A percentile compares a stretch with the other conserved stretches of the same genome.
phyloP scores from a whole-genome alignment of 2,797 vertebrate genomes.

The Onychomys leucogaster region DNA sequence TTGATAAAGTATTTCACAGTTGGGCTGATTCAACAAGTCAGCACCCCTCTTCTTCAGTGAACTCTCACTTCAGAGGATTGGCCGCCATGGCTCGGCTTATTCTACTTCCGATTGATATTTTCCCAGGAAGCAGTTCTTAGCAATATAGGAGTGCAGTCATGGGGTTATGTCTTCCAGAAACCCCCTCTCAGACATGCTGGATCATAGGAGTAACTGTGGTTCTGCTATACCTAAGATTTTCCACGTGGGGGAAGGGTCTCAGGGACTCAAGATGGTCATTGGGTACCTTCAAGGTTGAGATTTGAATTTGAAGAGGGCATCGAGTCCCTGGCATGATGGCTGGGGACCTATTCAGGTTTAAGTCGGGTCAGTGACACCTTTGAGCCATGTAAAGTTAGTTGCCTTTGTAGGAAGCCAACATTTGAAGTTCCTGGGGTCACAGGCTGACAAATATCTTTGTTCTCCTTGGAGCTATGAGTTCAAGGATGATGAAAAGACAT shows the following conservation, averaged over 20 bases:
- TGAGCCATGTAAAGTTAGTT: neutral
- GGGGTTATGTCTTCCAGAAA: neutral
- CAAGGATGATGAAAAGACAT: neutral
- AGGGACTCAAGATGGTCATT: neutral
- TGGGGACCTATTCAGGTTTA: neutral
- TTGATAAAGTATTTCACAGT: neutral
- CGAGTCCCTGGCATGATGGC: neutral
- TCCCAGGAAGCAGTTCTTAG: neutral
- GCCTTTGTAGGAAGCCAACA: neutral
- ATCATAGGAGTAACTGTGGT: neutral
- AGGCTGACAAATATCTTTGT: neutral
- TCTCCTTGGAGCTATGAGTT: neutral
- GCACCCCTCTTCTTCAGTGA: neutral
- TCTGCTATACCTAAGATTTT: neutral
- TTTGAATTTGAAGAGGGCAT: neutral
- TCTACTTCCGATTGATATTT: neutral
- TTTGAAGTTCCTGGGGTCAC: neutral
- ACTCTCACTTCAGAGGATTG: neutral
- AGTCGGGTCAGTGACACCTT: neutral
- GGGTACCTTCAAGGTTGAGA: neutral
- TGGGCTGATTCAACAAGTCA: neutral
- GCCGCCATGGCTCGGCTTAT: neutral
- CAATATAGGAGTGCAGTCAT: neutral
- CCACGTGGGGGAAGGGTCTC: neutral
- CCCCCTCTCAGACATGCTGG: neutral